A percentile compares a stretch with the other conserved stretches of the same genome.
These are phyloP conservation scores for Xanthia icteritia DNA, from an alignment of 2,888 invertebrate genomes.

Conservation along the genomic window DNA sequence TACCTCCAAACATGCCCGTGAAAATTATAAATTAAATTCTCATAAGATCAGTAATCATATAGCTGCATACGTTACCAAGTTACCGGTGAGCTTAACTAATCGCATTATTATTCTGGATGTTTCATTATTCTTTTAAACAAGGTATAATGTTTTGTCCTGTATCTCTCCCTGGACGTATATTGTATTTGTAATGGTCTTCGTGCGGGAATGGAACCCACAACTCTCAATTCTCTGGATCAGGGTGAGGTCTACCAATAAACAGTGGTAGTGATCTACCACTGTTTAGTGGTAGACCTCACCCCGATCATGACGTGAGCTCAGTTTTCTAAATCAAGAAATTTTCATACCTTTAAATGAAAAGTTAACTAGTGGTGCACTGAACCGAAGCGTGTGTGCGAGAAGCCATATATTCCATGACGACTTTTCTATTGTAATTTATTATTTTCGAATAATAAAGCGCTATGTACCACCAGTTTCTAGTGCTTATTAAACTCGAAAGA, in stretches of 20 bases:
- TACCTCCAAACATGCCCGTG: conserved; percentile 17
- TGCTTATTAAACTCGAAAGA: too few relatives aligned
- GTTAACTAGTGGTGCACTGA: background rate
- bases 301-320: background rate
- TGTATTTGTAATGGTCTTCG: too few relatives aligned
- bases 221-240: too few relatives aligned
- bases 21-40: conserved; percentile 38
- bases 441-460: background rate
- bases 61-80: conserved; percentile 16
- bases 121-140: background rate
- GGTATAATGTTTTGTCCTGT: too few relatives aligned
- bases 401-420: background rate
- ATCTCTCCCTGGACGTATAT: too few relatives aligned
- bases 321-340: too few relatives aligned
- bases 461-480: background rate
- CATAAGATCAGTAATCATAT: conserved; percentile 25
- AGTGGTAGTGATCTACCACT: background rate
- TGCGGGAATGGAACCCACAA: background rate
- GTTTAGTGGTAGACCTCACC: background rate
- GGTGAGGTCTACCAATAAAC: too few relatives aligned
- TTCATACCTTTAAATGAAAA: background rate
- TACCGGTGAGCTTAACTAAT: conserved; percentile 15
- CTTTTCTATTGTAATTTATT: background rate
- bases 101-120: conserved; percentile 12
- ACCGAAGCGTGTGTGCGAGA: background rate